phyloP scores from a whole-genome alignment of 2,797 vertebrate species.

The Cyprinodon diabolis region DNA sequence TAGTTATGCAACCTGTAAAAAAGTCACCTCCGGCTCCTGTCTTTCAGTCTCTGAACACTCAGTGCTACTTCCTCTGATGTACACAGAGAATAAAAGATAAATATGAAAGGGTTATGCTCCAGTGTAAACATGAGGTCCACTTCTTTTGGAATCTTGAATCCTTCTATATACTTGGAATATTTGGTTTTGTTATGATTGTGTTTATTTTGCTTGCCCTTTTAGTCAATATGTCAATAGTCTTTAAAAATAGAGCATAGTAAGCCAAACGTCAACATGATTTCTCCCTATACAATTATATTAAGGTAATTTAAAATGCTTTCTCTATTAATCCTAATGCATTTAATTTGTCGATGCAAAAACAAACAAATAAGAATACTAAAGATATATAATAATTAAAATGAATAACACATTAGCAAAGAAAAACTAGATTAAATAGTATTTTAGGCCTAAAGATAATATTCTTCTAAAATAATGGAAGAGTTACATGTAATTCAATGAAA shows the following conservation, averaged over 20 bases:
- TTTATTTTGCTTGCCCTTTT: neutral
- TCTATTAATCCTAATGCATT: neutral
- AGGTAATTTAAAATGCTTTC: neutral
- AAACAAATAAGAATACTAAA: neutral
- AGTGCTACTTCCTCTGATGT: constrained; percentile 30
- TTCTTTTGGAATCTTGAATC: neutral
- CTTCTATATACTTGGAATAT: neutral
- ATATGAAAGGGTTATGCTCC: constrained; percentile 1
- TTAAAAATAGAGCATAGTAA: neutral
- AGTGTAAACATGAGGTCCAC: neutral
- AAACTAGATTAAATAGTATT: neutral
- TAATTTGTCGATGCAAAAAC: neutral
- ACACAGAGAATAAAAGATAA: constrained; percentile 43
- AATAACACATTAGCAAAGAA: neutral
- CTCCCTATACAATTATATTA: neutral
- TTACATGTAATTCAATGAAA: too few species aligned
- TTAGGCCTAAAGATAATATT: too few species aligned
- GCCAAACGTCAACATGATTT: neutral
- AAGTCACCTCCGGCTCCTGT: constrained; percentile 15
- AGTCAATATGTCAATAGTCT: neutral
- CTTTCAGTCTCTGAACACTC: constrained; percentile 6
- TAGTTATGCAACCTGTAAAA: constrained; percentile 35
- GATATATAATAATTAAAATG: neutral
- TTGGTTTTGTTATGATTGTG: constrained; percentile 1
- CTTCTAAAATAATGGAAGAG: too few species aligned